Conservation (phyloP, 23 tunicate genomes). For the Ascidia mentula region DNA sequence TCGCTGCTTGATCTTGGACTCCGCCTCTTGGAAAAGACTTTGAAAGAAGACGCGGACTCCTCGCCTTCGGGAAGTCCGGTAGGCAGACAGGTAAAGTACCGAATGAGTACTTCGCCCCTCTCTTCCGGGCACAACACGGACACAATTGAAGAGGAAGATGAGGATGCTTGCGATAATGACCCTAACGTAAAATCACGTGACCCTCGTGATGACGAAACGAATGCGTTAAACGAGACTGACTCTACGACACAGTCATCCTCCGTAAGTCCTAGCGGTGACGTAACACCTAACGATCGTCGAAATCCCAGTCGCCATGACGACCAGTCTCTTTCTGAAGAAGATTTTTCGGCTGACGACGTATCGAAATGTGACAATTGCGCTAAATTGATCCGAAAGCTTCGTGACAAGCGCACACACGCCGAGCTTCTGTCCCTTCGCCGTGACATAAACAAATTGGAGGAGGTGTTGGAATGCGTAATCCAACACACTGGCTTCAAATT, state of each 20-base stretch:
- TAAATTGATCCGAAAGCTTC: neutral
- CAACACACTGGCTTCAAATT: slow-evolving; percentile 4
- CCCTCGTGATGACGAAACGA: neutral
- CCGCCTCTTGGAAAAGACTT: neutral
- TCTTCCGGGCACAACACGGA: slow-evolving; percentile 17
- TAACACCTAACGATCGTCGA: neutral
- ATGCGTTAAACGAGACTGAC: neutral
- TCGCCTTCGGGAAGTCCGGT: neutral
- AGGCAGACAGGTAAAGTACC: neutral
- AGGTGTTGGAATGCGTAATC: slow-evolving; percentile 9
- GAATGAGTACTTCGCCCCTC: neutral
- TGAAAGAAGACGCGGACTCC: neutral
- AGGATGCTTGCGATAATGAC: neutral
- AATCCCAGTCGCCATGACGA: neutral
- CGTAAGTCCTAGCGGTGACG: neutral
- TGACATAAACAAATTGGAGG: slow-evolving; percentile 6
- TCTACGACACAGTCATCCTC: neutral
- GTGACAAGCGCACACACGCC: neutral
- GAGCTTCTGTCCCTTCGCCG: neutral
- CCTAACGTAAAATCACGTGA: too few relatives aligned
- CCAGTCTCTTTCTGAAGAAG: neutral
- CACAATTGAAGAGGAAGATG: slow-evolving; percentile 18
- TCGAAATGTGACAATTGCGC: neutral
- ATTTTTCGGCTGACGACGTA: neutral
- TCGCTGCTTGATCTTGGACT: slow-evolving; percentile 25